Evolutionary conservation across 2,888 invertebrate species (phyloP).

Genomic region (Automeris io): DNA sequence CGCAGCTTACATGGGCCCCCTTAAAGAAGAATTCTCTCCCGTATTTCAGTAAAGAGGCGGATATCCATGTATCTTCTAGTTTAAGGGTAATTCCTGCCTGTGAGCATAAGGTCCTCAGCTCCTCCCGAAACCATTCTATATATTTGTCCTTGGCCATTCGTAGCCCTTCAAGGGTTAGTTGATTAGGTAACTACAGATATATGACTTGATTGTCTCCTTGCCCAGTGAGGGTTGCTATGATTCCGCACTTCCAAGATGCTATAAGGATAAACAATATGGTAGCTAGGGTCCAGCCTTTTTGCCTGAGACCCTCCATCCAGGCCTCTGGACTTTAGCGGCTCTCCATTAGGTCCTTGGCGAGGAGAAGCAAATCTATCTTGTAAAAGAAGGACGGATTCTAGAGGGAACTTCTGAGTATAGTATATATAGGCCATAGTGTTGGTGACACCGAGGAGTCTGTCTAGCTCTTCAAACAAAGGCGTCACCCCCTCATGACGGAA

Average conservation of each 20-base stretch:
- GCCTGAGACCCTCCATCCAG: constrained; percentile 9
- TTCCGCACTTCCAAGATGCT: constrained; percentile 7
- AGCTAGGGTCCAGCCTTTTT: constrained; percentile 13
- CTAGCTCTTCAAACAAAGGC: constrained; percentile 5
- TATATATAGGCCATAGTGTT: not conserved
- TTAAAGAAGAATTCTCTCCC: constrained; percentile 3
- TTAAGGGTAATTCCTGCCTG: constrained; percentile 5
- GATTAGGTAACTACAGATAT: constrained; percentile 3
- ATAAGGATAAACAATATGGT: constrained; percentile 10
- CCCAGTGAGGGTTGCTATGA: constrained; percentile 8
- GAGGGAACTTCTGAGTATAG: constrained; percentile 1
- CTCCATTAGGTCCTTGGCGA: not conserved
- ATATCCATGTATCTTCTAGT: constrained; percentile 3
- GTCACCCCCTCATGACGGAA: constrained; percentile 7
- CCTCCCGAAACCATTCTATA: not conserved
- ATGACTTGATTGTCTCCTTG: constrained; percentile 15
- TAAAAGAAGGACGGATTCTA: not conserved
- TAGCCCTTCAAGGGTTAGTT: not conserved
- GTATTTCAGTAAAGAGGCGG: constrained; percentile 1
- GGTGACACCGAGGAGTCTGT: constrained; percentile 4
- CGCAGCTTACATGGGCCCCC: too few species aligned
- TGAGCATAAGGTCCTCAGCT: not conserved
- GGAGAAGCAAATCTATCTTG: constrained; percentile 3
- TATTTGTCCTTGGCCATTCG: not conserved
- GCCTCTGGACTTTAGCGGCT: constrained; percentile 5